Base-by-base conservation (phyloP, 1,140 invertebrate genomes). In the Gonatopus flavifemur region DNA sequence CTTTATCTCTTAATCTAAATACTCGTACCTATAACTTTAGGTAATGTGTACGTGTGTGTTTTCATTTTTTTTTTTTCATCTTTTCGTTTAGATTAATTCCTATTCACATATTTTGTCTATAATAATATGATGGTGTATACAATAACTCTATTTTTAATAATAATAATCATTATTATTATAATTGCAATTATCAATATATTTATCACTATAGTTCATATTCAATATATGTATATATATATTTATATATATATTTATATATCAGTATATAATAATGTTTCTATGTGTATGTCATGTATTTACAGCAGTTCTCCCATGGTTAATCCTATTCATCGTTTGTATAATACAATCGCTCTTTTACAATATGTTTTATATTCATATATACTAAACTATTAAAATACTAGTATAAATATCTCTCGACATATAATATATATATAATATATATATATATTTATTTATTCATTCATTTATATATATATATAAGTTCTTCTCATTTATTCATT, bases 341-440 rank as follows among this genome's bases (percentile, higher is more conserved):
- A 45, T 66, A 64, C 62, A 64, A 52, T 55, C 56, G 35, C 38
- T 38, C 33, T 41, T 33, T 52, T 44, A 45, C 28, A 9, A 51
- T 52, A 42, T 66, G 59, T 62, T 60, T 49, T 55, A 51, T 48
- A 38, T 64, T n/a, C n/a, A n/a, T 67, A 66, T 56, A 36, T 68
- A 67, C 65, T 72, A 69, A 70, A 70, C 71, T 73, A 73, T 73
- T 73, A 76, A 76, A 76, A 76, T 74, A 76, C 71, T 72, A 74
- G 69, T 70, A 74, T 74, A 74, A 74, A 74, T 73, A 72, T 73
- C 70, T 74, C 69, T 73, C 51, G 64, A 63, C 64, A 62, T 65
- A 71, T 62, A 57, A 59, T 59, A 59, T 61, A 66, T 58, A 56
- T 61, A 62, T 60, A 52, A 50, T 56, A 37, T 60, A 49, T 61